phyloP scores from a whole-genome alignment of 2,888 invertebrate species.

The Cosmopolites sordidus region DNA sequence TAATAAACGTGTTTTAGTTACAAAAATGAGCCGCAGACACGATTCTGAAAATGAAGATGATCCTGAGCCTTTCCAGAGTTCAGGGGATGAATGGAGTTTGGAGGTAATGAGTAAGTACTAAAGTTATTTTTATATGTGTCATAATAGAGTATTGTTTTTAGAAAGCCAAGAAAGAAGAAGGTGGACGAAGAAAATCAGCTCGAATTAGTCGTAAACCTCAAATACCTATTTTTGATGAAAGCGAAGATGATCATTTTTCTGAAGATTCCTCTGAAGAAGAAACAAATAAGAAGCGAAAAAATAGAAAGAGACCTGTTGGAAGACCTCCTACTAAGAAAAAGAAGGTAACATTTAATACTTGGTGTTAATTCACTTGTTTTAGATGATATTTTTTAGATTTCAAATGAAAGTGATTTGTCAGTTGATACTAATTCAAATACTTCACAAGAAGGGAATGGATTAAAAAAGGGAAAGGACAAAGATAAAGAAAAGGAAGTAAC shows the following conservation, averaged over 20 bases:
- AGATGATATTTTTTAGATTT: slow-evolving; percentile 3
- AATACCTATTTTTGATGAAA: slow-evolving; percentile 16
- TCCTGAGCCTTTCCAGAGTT: slow-evolving; percentile 43
- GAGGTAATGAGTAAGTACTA: slow-evolving; percentile 16
- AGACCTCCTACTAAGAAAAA: slow-evolving; percentile 1
- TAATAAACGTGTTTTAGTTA: slow-evolving; percentile 9
- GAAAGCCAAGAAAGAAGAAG: slow-evolving; percentile 16
- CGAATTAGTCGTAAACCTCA: slow-evolving; percentile 18
- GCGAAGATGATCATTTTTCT: slow-evolving; percentile 16
- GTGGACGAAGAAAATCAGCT: slow-evolving; percentile 17
- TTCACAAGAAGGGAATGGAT: slow-evolving; percentile 22
- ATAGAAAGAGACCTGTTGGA: slow-evolving; percentile 3
- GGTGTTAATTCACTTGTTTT: not conserved
- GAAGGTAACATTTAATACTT: slow-evolving; percentile 1
- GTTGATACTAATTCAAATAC: slow-evolving; percentile 27
- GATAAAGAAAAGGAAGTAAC: slow-evolving; percentile 17
- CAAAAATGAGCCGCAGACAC: slow-evolving; percentile 24
- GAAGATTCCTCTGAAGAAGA: slow-evolving; percentile 9
- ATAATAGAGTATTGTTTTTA: slow-evolving; percentile 8
- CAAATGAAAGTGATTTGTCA: slow-evolving; percentile 16
- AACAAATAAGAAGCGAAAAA: slow-evolving; percentile 3
- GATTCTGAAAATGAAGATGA: slow-evolving; percentile 46
- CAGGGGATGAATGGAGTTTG: slow-evolving; percentile 42
- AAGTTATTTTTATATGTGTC: not conserved
- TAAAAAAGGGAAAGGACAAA: slow-evolving; percentile 8